Evolutionary conservation across 2,888 invertebrate genomes (phyloP).

Genomic region (Sussaba pulchella): DNA sequence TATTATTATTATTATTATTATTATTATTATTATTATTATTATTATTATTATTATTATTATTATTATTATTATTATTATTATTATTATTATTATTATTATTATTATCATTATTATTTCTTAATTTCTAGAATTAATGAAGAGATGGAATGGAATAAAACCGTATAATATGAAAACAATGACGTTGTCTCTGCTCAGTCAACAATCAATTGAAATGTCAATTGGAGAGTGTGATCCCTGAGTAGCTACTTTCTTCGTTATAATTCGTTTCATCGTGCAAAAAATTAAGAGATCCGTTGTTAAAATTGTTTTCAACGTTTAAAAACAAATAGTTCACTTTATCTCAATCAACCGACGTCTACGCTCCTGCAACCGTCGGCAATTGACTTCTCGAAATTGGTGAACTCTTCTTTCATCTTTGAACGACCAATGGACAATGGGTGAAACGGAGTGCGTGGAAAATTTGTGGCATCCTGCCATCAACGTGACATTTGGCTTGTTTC

Average conservation of each 20-base stretch:
- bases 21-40: no score
- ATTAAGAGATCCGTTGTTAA: conserved; percentile 7
- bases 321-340: conserved; percentile 37
- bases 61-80: no score
- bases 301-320: not conserved
- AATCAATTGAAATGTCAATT: conserved; percentile 41
- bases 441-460: conserved; percentile 49
- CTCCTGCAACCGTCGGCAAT: conserved; percentile 16
- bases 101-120: no score
- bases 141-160: no score
- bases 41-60: no score
- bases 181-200: not conserved
- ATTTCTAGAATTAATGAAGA: no score
- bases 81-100: no score
- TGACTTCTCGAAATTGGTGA: conserved; percentile 48
- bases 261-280: not conserved
- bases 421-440: conserved; percentile 27
- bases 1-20: no score
- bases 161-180: conserved; percentile 9
- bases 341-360: conserved; percentile 18
- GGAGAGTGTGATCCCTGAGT: conserved; percentile 14
- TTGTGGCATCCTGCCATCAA: conserved; percentile 58
- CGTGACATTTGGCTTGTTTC: conserved; percentile 58
- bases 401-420: conserved; percentile 47
- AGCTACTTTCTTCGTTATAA: conserved; percentile 5